Percentiles rank a stretch among this genome's conserved stretches.
Evolutionary conservation across 53 echinoderm and acorn worm genomes (phyloP).

Genomic region (Echinarachnius parma): DNA sequence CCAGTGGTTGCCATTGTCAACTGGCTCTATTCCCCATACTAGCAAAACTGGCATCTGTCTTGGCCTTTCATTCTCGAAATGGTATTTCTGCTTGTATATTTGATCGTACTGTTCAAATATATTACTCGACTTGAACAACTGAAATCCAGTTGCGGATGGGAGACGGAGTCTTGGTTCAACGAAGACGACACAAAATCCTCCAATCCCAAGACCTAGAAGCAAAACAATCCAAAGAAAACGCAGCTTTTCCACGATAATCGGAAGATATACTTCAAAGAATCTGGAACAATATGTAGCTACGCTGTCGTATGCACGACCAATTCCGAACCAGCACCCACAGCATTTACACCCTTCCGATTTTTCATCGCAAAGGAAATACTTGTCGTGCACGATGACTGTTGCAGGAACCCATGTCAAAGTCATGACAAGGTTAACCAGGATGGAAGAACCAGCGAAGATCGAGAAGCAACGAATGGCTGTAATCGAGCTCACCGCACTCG

Average conservation of each 20-base stretch:
- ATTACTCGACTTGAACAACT: conserved; percentile 33
- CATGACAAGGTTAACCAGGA: conserved; percentile 56
- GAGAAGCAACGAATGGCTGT: conserved; percentile 64
- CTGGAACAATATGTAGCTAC: not conserved
- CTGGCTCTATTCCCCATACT: conserved; percentile 41
- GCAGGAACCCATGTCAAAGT: conserved; percentile 65
- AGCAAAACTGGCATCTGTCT: conserved; percentile 7
- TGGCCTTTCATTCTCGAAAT: conserved; percentile 24
- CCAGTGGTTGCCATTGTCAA: conserved; percentile 49
- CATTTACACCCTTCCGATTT: not conserved
- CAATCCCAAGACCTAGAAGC: conserved; percentile 28
- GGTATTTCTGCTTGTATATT: conserved; percentile 35
- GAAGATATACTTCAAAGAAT: conserved; percentile 40
- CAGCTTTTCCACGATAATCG: conserved; percentile 23
- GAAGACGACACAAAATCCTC: conserved; percentile 35
- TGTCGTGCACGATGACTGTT: conserved; percentile 53
- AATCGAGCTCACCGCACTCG: conserved; percentile 36
- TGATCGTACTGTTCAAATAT: conserved; percentile 45
- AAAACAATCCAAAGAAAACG: conserved; percentile 54
- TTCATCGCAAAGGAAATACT: conserved; percentile 9
- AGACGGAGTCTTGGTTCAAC: conserved; percentile 45
- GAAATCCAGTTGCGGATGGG: conserved; percentile 36
- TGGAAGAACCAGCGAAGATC: conserved; percentile 59
- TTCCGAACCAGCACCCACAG: not conserved
- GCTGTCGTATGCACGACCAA: not conserved